These are phyloP conservation scores for Coptodon rendalli DNA, from an alignment of 2,113 vertebrate species.

Conservation along the genomic window DNA sequence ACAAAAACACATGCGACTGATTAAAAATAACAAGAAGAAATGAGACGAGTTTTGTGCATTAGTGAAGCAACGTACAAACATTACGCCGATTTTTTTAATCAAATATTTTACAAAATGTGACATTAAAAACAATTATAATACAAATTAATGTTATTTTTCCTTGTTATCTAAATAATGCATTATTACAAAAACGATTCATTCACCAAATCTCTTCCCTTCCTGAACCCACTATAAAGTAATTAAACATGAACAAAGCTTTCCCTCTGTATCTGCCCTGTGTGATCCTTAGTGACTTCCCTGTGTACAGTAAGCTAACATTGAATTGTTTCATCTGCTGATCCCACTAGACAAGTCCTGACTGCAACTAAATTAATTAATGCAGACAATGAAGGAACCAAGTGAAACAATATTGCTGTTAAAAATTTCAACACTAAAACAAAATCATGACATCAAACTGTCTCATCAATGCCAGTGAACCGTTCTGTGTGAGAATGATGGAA, in stretches of 20 bases:
- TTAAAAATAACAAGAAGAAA: neutral
- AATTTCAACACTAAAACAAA: neutral
- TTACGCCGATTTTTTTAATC: conserved; percentile 25
- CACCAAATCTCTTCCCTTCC: neutral
- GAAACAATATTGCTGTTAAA: neutral
- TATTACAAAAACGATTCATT: neutral
- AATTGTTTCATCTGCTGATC: neutral
- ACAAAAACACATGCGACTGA: neutral
- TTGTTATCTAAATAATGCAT: neutral
- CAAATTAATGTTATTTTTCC: neutral
- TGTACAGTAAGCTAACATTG: neutral
- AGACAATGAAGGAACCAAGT: neutral
- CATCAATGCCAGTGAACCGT: neutral
- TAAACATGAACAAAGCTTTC: neutral
- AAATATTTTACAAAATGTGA: conserved; percentile 14
- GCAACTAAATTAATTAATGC: neutral
- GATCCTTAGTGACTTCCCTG: neutral
- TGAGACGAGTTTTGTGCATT: neutral
- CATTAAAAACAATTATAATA: neutral
- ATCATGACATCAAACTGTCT: neutral
- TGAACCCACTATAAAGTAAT: conserved; percentile 15
- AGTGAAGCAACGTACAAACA: neutral
- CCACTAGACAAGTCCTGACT: neutral
- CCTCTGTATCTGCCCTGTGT: neutral
- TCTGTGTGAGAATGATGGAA: neutral